A percentile compares a stretch with the other conserved stretches of the same genome.
phyloP scores from a whole-genome alignment of 1,140 invertebrate species.

The Brevipalpus yothersi region DNA sequence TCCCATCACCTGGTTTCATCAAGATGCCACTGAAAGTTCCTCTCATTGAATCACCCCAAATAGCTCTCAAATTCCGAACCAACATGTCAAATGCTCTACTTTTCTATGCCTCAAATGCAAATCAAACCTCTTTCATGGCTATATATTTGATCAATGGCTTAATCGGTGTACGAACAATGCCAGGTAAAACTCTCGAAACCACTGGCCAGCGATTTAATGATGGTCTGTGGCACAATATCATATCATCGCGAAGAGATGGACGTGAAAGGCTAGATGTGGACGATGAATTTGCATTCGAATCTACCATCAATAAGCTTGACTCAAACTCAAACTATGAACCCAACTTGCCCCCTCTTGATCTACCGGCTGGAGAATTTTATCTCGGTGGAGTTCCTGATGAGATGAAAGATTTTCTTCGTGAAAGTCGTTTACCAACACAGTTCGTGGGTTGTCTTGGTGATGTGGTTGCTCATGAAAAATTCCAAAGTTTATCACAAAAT shows the following conservation, averaged over 20 bases:
- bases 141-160: slow-evolving; percentile 39
- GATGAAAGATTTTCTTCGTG: slow-evolving; percentile 23
- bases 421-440: slow-evolving; percentile 19
- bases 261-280: slow-evolving; percentile 50
- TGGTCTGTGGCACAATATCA: slow-evolving; percentile 74
- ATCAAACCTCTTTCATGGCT: slow-evolving; percentile 33
- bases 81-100: slow-evolving; percentile 44
- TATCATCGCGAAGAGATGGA: slow-evolving; percentile 34
- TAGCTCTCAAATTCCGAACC: slow-evolving; percentile 75
- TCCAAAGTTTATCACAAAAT: slow-evolving; percentile 53
- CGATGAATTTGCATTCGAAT: slow-evolving; percentile 32
- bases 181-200: slow-evolving; percentile 25
- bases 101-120: slow-evolving; percentile 39
- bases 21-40: slow-evolving; percentile 14
- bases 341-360: neutral
- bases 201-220: slow-evolving; percentile 46
- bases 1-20: slow-evolving; percentile 18
- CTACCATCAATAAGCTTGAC: neutral
- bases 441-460: slow-evolving; percentile 68
- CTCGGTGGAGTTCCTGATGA: slow-evolving; percentile 49
- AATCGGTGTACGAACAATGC: slow-evolving; percentile 31
- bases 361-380: slow-evolving; percentile 30
- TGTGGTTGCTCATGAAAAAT: slow-evolving; percentile 47
- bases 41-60: slow-evolving; percentile 24
- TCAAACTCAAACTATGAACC: neutral